Evolutionary conservation across 1,140 invertebrate species (phyloP).

Genomic region (Popillia japonica): DNA sequence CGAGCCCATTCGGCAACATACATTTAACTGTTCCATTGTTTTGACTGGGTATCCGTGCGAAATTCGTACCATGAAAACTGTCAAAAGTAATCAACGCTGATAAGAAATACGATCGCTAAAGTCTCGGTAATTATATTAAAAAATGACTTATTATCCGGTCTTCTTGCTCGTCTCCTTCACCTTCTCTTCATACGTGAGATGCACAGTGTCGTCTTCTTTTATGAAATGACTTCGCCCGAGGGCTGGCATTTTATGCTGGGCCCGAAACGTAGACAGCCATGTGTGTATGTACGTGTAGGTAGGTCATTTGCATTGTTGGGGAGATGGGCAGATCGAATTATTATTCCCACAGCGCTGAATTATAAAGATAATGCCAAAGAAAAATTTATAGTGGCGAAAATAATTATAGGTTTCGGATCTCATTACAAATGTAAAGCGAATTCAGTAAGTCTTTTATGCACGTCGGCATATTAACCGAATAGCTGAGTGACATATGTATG

Average conservation of each 20-base stretch:
- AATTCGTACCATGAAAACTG: neutral
- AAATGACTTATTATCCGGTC: constrained; percentile 19
- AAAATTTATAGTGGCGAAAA: constrained; percentile 35
- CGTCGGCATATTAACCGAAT: neutral
- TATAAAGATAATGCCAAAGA: constrained; percentile 32
- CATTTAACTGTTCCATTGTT: constrained; percentile 13
- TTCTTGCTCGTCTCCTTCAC: neutral
- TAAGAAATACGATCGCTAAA: constrained; percentile 25
- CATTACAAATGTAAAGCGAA: constrained; percentile 27
- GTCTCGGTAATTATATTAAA: constrained; percentile 28
- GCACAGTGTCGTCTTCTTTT: neutral
- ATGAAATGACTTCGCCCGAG: neutral
- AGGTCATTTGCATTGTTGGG: constrained; percentile 23
- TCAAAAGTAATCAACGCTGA: constrained; percentile 29
- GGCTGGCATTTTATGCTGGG: neutral
- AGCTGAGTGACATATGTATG: neutral
- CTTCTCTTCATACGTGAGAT: neutral
- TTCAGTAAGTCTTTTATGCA: constrained; percentile 23
- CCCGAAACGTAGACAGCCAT: neutral
- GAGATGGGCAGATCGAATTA: constrained; percentile 24
- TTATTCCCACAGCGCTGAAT: constrained; percentile 10
- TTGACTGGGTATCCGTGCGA: neutral
- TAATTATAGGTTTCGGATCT: constrained; percentile 16
- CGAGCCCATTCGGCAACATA: neutral
- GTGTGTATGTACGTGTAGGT: constrained; percentile 12